Conservation (phyloP, 2,113 vertebrate species). For the Empidonax alnorum region DNA sequence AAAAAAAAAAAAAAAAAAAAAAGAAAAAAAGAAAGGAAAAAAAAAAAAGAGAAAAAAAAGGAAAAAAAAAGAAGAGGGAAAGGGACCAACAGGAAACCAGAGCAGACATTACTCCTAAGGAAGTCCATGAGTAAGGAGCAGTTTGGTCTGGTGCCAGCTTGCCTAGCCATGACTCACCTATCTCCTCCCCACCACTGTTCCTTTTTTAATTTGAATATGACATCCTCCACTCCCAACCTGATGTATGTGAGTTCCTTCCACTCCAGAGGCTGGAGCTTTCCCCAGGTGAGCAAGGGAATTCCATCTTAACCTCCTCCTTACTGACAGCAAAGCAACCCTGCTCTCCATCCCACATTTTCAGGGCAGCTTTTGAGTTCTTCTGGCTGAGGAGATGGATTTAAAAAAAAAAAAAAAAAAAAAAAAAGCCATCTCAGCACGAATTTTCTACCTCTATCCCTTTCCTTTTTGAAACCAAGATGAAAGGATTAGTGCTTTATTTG, state of each 20-base stretch:
- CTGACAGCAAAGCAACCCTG: not conserved
- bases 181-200: not conserved
- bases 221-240: not conserved
- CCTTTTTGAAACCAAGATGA: not conserved
- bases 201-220: not conserved
- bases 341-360: not conserved
- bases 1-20: not conserved
- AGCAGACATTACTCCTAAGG: slow-evolving; percentile 39
- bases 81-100: slow-evolving; percentile 32
- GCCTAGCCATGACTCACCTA: slow-evolving; percentile 29
- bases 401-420: not conserved
- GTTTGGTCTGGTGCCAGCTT: not conserved
- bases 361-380: not conserved
- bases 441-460: not conserved
- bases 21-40: not conserved
- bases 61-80: not conserved
- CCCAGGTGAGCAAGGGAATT: not conserved
- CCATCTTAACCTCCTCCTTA: not conserved
- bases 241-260: not conserved
- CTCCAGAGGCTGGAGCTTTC: not conserved
- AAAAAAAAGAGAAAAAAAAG: too few relatives aligned
- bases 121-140: slow-evolving; percentile 39
- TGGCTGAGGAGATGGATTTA: not conserved
- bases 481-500: not conserved
- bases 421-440: not conserved